phyloP scores from a whole-genome alignment of 2,888 invertebrate genomes.

The Pachymerium ferrugineum region DNA sequence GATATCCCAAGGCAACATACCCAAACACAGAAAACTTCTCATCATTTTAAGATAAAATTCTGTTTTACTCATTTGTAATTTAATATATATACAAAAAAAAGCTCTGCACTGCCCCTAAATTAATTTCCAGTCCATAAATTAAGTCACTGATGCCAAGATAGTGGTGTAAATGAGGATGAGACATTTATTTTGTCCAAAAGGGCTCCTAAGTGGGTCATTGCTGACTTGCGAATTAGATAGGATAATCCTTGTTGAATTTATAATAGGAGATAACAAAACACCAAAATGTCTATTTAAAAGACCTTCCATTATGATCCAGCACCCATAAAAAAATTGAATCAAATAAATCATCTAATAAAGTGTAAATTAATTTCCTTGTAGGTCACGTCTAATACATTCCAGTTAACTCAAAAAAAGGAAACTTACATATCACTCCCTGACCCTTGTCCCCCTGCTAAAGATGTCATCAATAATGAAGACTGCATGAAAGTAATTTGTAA shows the following conservation, averaged over 20 bases:
- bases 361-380: neutral
- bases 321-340: neutral
- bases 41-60: no score
- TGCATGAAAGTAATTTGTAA: neutral
- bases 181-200: constrained; percentile 15
- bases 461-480: neutral
- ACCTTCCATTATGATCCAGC: no score
- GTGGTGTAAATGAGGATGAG: constrained; percentile 19
- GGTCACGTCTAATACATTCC: constrained; percentile 2
- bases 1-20: no score
- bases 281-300: neutral
- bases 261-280: neutral
- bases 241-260: neutral
- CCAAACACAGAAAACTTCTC: no score
- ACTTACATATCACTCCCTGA: neutral
- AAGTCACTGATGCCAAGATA: constrained; percentile 14
- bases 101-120: constrained; percentile 14
- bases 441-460: neutral
- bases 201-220: constrained; percentile 21
- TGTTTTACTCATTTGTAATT: no score
- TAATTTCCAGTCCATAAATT: neutral
- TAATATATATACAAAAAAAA: no score
- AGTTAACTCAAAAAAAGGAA: neutral
- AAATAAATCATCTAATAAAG: no score
- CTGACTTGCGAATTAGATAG: neutral